Conservation (phyloP, 2,113 vertebrate species). For the cattle (Bos taurus) region DNA sequence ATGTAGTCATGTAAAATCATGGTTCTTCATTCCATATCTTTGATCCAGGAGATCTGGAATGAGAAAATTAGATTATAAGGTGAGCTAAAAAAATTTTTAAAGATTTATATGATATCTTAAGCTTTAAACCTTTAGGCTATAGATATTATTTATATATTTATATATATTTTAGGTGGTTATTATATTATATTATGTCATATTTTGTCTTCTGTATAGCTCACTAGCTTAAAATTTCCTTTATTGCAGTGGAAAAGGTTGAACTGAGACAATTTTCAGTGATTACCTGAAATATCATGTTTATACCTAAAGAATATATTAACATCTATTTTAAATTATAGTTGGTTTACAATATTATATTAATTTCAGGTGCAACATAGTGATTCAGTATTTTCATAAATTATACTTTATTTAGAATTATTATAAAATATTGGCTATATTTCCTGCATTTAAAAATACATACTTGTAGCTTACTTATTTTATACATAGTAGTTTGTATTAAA, state of each 20-base stretch:
- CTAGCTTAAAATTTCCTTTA: not conserved
- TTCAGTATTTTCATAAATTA: not conserved
- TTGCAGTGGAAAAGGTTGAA: conserved; percentile 16
- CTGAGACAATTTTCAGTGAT: conserved; percentile 1
- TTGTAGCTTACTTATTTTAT: not conserved
- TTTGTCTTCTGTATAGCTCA: not conserved
- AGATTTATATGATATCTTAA: not conserved
- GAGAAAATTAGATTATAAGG: not conserved
- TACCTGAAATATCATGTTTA: not conserved
- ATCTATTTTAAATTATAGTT: not conserved
- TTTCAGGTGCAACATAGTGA: not conserved
- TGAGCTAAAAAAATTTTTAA: not conserved
- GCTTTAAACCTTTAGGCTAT: not conserved
- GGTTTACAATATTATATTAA: not conserved
- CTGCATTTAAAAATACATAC: not conserved
- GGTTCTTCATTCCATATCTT: not conserved
- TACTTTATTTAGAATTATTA: not conserved
- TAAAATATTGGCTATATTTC: not conserved
- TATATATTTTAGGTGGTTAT: not conserved
- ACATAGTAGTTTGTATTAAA: not conserved
- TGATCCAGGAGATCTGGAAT: not conserved
- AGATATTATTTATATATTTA: not conserved
- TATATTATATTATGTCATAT: not conserved
- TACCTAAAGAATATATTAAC: conserved; percentile 13
- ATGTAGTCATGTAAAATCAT: not conserved